A percentile compares a stretch with the other conserved stretches of the same genome.
These are phyloP conservation scores for Gnatocerus cornutus DNA, from an alignment of 2,888 invertebrate species.

Conservation along the genomic window DNA sequence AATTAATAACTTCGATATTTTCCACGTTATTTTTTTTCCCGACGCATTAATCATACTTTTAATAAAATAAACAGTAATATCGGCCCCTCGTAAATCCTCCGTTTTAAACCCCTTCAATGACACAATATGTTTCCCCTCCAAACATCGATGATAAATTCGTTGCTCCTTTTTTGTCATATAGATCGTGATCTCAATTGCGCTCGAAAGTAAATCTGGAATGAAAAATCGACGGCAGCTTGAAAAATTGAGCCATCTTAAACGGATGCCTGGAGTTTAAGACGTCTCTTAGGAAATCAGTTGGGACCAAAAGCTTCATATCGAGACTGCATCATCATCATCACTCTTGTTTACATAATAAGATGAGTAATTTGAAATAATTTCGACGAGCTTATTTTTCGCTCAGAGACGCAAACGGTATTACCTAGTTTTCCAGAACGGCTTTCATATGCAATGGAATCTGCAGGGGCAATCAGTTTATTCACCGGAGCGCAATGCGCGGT, in stretches of 20 bases:
- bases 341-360: conserved; percentile 25
- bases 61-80: too few species aligned
- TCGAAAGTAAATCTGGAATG: conserved; percentile 40
- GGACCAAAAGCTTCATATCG: conserved; percentile 16
- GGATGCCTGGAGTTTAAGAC: conserved; percentile 39
- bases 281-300: conserved; percentile 46
- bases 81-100: too few species aligned
- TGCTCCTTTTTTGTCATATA: conserved; percentile 22
- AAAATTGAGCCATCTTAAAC: conserved; percentile 44
- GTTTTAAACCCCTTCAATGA: neutral
- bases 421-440: conserved; percentile 6
- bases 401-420: too few species aligned
- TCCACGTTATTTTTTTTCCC: too few species aligned
- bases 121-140: neutral
- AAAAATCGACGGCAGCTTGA: conserved; percentile 44
- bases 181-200: conserved; percentile 29
- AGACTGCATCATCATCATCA: conserved; percentile 33
- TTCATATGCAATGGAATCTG: conserved; percentile 41
- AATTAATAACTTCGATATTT: too few species aligned
- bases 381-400: too few species aligned
- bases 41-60: too few species aligned
- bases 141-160: conserved; percentile 25
- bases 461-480: conserved; percentile 36
- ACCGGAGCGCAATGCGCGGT: conserved; percentile 20
- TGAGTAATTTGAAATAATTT: conserved; percentile 1